phyloP scores from a whole-genome alignment of 2,113 vertebrate genomes.

The Bubo blakistoni region DNA sequence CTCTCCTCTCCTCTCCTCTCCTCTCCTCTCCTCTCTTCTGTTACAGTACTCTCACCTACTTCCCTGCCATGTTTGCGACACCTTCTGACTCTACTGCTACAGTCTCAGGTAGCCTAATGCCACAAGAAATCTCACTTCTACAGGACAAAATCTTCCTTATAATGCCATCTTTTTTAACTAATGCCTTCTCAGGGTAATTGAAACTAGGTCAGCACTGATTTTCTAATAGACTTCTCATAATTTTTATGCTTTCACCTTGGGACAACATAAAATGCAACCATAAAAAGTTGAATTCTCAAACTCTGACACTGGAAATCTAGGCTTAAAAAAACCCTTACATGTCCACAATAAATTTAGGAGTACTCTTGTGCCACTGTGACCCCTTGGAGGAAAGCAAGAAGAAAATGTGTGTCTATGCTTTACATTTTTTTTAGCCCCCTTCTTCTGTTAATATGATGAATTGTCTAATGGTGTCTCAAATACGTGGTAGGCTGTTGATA shows the following conservation, averaged over 20 bases:
- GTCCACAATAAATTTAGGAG: neutral
- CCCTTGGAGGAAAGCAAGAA: neutral
- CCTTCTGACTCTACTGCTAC: neutral
- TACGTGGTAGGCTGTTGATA: rapidly evolving
- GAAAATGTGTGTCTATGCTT: neutral
- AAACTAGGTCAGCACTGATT: neutral
- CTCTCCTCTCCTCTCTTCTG: no score
- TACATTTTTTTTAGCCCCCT: neutral
- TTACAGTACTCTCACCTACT: neutral
- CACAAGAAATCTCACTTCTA: neutral
- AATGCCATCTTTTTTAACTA: neutral
- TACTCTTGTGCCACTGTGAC: neutral
- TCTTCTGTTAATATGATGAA: neutral
- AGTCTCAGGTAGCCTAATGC: neutral
- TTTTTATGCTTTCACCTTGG: neutral
- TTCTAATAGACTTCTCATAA: neutral
- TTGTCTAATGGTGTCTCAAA: neutral
- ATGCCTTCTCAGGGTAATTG: neutral
- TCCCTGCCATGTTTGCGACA: neutral
- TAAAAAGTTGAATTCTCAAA: neutral
- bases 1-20: no score
- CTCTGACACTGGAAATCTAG: neutral
- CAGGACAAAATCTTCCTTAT: neutral
- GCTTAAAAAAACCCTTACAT: neutral
- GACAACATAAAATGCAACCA: neutral